Evolutionary conservation across 2,888 invertebrate species (phyloP).

Genomic region (Amphipyra berbera): DNA sequence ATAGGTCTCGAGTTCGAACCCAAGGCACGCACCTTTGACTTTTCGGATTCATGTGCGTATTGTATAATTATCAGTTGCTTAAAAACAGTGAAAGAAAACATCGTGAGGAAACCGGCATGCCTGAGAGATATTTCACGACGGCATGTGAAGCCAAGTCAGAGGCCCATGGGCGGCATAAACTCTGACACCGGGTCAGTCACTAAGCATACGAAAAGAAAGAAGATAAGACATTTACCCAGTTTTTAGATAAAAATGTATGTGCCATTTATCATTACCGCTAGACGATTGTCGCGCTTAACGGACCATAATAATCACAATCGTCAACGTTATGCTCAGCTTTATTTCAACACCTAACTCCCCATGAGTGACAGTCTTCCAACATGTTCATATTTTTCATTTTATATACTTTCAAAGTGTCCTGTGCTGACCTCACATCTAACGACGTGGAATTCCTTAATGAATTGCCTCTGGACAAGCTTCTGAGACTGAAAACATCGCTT

Average conservation of each 20-base stretch:
- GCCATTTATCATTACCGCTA: constrained; percentile 68
- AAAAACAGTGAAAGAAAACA: no score
- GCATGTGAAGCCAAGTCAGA: no score
- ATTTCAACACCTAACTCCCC: constrained; percentile 63
- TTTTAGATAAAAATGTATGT: constrained; percentile 7
- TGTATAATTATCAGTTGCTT: no score
- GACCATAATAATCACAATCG: constrained; percentile 75
- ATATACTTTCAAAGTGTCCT: constrained; percentile 56
- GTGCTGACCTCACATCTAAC: constrained; percentile 69
- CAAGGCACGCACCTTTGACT: no score
- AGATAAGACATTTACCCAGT: no score
- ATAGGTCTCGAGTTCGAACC: no score
- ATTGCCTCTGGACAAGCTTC: constrained; percentile 92
- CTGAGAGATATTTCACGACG: no score
- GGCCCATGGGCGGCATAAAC: no score
- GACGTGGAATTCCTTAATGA: constrained; percentile 91
- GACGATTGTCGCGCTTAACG: constrained; percentile 74
- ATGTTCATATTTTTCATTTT: constrained; percentile 69
- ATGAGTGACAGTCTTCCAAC: constrained; percentile 62
- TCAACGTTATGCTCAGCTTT: constrained; percentile 55
- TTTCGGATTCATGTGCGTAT: no score
- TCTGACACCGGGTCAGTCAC: no score
- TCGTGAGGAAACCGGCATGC: no score
- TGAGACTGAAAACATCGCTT: constrained; percentile 90
- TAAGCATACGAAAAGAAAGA: no score